Conservation (phyloP, 2,888 invertebrate species). For the Tetanocera ferruginea region DNA sequence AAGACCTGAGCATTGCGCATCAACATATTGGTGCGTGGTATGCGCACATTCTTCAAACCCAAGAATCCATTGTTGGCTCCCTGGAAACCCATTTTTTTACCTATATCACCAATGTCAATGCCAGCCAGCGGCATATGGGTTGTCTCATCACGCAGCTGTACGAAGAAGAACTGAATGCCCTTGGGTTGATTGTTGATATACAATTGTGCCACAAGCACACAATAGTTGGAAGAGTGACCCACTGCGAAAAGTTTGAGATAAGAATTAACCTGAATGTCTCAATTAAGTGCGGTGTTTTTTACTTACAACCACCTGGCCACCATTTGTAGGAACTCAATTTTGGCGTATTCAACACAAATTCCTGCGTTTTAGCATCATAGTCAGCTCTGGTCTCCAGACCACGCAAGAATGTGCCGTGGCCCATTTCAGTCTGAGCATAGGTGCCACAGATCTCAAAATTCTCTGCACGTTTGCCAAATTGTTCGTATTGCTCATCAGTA, state of each 20-base stretch:
- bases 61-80: constrained; percentile 93
- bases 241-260: constrained; percentile 72
- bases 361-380: constrained; percentile 83
- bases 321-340: constrained; percentile 91
- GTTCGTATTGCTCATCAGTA: constrained; percentile 85
- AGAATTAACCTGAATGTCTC: not conserved
- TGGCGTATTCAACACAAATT: constrained; percentile 90
- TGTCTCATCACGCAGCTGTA: constrained; percentile 88
- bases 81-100: constrained; percentile 92
- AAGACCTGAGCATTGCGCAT: constrained; percentile 94
- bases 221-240: constrained; percentile 92
- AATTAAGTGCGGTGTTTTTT: no score
- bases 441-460: constrained; percentile 87
- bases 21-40: constrained; percentile 89
- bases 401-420: constrained; percentile 93
- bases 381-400: constrained; percentile 92
- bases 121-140: constrained; percentile 89
- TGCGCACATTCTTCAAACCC: constrained; percentile 85
- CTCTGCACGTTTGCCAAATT: constrained; percentile 87
- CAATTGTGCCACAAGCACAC: constrained; percentile 91
- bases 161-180: constrained; percentile 93
- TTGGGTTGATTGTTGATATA: constrained; percentile 83
- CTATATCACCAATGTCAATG: constrained; percentile 93
- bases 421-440: constrained; percentile 97
- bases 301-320: constrained; percentile 95